These are phyloP conservation scores for Caenorhabditis parvicauda DNA, from an alignment of 2,888 invertebrate species.

Conservation along the genomic window DNA sequence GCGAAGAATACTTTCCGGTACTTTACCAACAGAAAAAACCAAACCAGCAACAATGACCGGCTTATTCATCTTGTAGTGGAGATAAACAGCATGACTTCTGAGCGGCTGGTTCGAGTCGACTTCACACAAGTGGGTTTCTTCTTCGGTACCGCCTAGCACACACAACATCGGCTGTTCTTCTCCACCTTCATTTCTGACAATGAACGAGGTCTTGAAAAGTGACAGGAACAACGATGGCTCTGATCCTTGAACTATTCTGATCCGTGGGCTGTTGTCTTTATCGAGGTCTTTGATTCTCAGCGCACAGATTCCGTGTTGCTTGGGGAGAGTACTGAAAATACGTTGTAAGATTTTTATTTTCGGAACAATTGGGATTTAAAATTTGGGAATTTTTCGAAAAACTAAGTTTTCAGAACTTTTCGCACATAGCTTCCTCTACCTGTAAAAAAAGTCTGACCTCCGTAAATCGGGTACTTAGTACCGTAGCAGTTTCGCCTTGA, in stretches of 20 bases:
- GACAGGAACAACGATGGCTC: slow-evolving; percentile 23
- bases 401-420: no score
- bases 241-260: slow-evolving; percentile 19
- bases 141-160: slow-evolving; percentile 22
- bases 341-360: not conserved
- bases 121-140: slow-evolving; percentile 26
- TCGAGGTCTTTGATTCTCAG: slow-evolving; percentile 51
- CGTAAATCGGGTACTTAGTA: no score
- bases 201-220: slow-evolving; percentile 20
- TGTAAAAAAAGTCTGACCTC: no score
- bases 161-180: slow-evolving; percentile 10
- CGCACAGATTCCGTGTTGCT: slow-evolving; percentile 50
- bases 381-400: no score
- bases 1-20: no score
- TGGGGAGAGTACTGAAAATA: slow-evolving; percentile 24
- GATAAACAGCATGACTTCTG: slow-evolving; percentile 33
- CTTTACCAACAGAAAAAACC: no score
- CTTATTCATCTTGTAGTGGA: slow-evolving; percentile 7
- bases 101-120: slow-evolving; percentile 16
- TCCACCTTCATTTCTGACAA: slow-evolving; percentile 2
- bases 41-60: not conserved
- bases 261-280: slow-evolving; percentile 36
- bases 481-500: no score
- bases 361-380: no score
- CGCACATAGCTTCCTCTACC: no score